These are phyloP conservation scores for Danio rerio DNA, from an alignment of 2,113 vertebrate genomes.

Conservation along the genomic window DNA sequence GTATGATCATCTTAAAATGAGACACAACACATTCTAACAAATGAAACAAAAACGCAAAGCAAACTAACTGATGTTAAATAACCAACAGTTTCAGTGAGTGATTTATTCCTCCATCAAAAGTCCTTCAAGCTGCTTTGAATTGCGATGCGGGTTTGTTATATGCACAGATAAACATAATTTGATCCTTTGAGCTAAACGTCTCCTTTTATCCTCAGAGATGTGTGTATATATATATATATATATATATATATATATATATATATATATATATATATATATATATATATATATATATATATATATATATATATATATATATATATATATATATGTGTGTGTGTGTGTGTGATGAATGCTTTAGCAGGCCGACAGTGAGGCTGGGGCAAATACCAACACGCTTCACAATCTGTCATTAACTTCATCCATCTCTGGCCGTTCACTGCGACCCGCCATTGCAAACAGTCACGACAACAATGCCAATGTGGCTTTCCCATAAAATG, in stretches of 20 bases:
- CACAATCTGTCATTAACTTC: constrained; percentile 57
- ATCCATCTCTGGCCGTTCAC: constrained; percentile 57
- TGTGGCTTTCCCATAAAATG: constrained; percentile 62
- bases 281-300: no score
- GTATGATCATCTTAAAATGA: no score
- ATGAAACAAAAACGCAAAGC: no score
- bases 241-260: no score
- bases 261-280: no score
- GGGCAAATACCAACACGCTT: constrained; percentile 37
- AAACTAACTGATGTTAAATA: no score
- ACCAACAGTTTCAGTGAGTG: no score
- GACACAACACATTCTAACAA: no score
- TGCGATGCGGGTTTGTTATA: constrained; percentile 27
- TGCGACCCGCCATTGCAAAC: constrained; percentile 49
- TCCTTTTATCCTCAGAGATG: constrained; percentile 19
- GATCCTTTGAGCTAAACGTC: constrained; percentile 17
- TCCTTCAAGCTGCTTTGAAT: constrained; percentile 4
- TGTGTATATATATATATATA: no score
- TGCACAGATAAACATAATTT: constrained; percentile 35
- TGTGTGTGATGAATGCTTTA: constrained; percentile 42
- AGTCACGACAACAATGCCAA: constrained; percentile 61
- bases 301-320: no score
- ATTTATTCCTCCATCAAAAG: background rate
- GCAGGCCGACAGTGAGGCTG: constrained; percentile 18
- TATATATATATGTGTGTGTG: no score